Percentiles rank a stretch among this genome's conserved stretches.
Conservation (phyloP, 2,797 vertebrate species). For the Pangasius krempfi region DNA sequence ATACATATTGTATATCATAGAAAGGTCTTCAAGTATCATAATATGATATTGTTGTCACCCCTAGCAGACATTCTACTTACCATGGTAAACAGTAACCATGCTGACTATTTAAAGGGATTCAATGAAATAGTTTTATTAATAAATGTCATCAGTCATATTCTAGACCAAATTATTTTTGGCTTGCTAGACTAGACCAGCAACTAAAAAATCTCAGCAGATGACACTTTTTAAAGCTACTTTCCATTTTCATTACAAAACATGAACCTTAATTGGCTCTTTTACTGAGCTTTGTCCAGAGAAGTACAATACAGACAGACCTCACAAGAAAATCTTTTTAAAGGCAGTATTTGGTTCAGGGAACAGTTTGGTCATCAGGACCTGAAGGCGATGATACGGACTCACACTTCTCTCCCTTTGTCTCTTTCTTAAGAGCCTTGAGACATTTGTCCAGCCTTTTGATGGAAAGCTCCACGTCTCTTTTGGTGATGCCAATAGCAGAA, state of each 20-base stretch:
- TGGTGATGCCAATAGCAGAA: conserved; percentile 90
- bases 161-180: not conserved
- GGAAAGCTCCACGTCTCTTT: conserved; percentile 86
- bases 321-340: not conserved
- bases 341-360: conserved; percentile 45
- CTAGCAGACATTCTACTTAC: not conserved
- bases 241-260: not conserved
- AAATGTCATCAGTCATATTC: not conserved
- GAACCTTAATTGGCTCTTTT: not conserved
- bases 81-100: not conserved
- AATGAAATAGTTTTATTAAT: conserved; percentile 17
- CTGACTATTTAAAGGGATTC: not conserved
- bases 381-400: conserved; percentile 7
- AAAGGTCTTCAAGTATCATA: not conserved
- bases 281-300: not conserved
- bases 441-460: conserved; percentile 92
- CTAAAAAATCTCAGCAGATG: conserved; percentile 1
- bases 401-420: conserved; percentile 48
- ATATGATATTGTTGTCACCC: not conserved
- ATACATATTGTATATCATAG: not conserved
- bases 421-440: conserved; percentile 82
- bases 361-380: conserved; percentile 29
- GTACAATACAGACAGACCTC: not conserved
- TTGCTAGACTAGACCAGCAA: not conserved
- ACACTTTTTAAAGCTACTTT: not conserved